These are phyloP conservation scores for Heliconius nattereri DNA, from an alignment of 1,140 invertebrate genomes.

Conservation along the genomic window DNA sequence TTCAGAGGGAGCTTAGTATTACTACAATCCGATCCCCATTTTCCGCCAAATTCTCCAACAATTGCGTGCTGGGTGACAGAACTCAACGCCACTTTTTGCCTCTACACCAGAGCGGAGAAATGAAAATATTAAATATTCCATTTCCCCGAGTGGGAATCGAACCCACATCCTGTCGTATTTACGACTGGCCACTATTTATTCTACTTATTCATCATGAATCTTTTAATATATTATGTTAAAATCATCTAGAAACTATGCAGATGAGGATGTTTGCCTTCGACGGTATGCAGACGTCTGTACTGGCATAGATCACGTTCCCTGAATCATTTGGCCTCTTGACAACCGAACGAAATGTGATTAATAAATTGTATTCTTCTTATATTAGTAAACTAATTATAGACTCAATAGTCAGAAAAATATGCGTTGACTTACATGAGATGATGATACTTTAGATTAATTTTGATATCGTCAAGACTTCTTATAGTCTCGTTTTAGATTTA, in stretches of 20 bases:
- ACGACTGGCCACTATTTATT: not conserved
- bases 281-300: conserved; percentile 27
- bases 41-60: no score
- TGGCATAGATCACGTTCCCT: conserved; percentile 23
- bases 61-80: no score
- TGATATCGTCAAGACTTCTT: not conserved
- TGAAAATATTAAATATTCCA: no score
- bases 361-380: conserved; percentile 18
- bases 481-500: not conserved
- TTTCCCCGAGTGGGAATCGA: no score
- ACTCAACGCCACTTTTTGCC: no score
- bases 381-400: conserved; percentile 1
- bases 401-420: not conserved
- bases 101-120: no score
- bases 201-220: not conserved
- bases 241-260: not conserved
- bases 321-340: conserved; percentile 32
- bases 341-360: conserved; percentile 22
- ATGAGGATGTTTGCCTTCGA: not conserved
- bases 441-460: not conserved
- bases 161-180: no score
- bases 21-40: no score
- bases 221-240: not conserved
- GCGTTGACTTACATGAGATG: not conserved
- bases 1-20: no score